Evolutionary conservation across 2,797 vertebrate genomes (phyloP).

Genomic region (Molossus alvarezi): DNA sequence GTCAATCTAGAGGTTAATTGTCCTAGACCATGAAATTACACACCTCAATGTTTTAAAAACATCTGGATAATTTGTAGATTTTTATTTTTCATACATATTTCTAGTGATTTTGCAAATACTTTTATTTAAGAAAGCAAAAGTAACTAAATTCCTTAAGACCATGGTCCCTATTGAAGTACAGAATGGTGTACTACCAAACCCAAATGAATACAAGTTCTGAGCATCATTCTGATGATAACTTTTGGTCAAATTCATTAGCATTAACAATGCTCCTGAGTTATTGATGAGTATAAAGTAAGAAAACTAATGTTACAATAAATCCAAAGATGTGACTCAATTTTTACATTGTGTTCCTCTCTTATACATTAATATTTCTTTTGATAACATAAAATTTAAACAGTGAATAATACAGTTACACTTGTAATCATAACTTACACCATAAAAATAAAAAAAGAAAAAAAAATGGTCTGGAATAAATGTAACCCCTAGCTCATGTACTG

Average conservation of each 20-base stretch:
- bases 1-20: background rate
- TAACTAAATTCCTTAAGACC: slow-evolving; percentile 27
- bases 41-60: background rate
- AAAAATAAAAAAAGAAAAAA: slow-evolving; percentile 22
- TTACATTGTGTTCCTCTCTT: background rate
- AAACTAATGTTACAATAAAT: slow-evolving; percentile 44
- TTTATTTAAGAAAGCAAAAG: slow-evolving; percentile 51
- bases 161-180: background rate
- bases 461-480: slow-evolving; percentile 4
- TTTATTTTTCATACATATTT: slow-evolving; percentile 52
- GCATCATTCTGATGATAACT: slow-evolving; percentile 24
- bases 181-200: background rate
- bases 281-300: slow-evolving; percentile 5
- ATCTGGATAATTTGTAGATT: background rate
- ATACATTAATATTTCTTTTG: slow-evolving; percentile 22
- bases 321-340: background rate
- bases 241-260: slow-evolving; percentile 45
- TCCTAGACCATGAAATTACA: slow-evolving; percentile 43
- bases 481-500: background rate
- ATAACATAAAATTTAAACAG: slow-evolving; percentile 41
- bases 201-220: slow-evolving; percentile 38
- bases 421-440: background rate
- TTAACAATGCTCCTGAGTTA: background rate
- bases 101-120: slow-evolving; percentile 2
- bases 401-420: slow-evolving; percentile 27